These are phyloP conservation scores for Drosophila cracens DNA, from an alignment of 2,888 invertebrate genomes.

Conservation along the genomic window DNA sequence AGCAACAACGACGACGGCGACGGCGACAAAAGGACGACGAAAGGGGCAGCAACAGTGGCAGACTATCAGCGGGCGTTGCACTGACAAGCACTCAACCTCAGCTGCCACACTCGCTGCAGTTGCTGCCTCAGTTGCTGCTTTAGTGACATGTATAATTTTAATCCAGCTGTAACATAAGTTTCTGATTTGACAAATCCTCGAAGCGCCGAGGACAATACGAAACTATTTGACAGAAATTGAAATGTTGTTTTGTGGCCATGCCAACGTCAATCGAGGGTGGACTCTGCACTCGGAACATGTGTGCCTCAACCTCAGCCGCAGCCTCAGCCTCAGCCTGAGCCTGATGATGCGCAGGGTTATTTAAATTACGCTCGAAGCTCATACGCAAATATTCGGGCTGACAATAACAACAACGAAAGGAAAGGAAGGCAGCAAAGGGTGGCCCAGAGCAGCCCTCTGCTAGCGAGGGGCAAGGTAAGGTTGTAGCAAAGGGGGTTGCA, in stretches of 20 bases:
- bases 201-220: conserved; percentile 53
- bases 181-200: conserved; percentile 78
- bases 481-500: conserved; percentile 68
- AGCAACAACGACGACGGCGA: conserved; percentile 1
- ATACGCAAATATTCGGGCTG: conserved; percentile 62
- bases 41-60: conserved; percentile 39
- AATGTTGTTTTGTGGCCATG: conserved; percentile 73
- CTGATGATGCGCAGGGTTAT: conserved; percentile 43
- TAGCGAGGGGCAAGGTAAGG: not conserved
- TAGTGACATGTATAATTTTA: conserved; percentile 82
- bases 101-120: conserved; percentile 15
- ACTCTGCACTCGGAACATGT: conserved; percentile 22
- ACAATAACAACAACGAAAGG: not conserved
- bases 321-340: not conserved
- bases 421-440: conserved; percentile 34
- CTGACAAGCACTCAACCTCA: conserved; percentile 44
- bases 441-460: conserved; percentile 40
- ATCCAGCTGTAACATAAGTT: conserved; percentile 83
- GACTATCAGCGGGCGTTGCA: conserved; percentile 27
- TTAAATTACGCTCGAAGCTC: conserved; percentile 61
- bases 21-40: not conserved
- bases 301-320: not conserved
- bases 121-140: conserved; percentile 19
- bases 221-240: conserved; percentile 80
- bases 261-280: conserved; percentile 62